Evolutionary conservation across 1,140 invertebrate genomes (phyloP), one percentile per base, ranked within the genome.

Genomic region (Cepaea nemoralis): DNA sequence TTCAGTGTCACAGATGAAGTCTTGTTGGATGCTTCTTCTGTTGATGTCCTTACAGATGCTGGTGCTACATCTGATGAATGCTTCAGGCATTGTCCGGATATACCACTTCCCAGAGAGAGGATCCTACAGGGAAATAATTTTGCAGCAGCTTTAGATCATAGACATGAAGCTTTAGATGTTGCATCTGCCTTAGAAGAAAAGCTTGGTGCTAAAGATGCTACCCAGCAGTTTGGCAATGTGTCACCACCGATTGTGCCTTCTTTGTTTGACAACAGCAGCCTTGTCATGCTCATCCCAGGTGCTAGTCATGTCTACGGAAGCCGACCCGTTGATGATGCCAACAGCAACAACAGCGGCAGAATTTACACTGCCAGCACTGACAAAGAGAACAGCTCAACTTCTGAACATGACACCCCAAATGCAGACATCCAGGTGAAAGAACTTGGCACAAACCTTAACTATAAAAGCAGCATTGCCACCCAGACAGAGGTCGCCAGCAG

Each of bases 391-490:
- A 33, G 31, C 35, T 39, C 66, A 8, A 2, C 27, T 19, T 31
- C 33, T 2, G 22, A 74, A 24, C 24, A 12, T 33, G 39, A 33
- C 27, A 19, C 42, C 5, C 6, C 40, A 70, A 70, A 39, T n/a
- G 6, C 19, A n/a, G 69, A 70, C 37, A 24, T 39, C 3, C 69
- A 1, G 1, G 42, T 35, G 2, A 27, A 31, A 45, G 27, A 42
- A 33, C 0, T 1, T 22, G 24, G 71, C 8, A 27, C 8, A n/a
- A 74, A 27, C 71, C 37, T 40, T 5, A 70, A 22, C 6, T 22
- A 42, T 42, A 63, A 63, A 31, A 39, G 40, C 35, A 74, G 71
- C n/a, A 74, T 74, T 63, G 75, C 50, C n/a, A 77, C 75, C 19
- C 75, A 77, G 50, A 77, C 75, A 24, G 75, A 77, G 50, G 50